phyloP scores from a whole-genome alignment of 2,113 vertebrate genomes.

The Hyperoodon ampullatus region DNA sequence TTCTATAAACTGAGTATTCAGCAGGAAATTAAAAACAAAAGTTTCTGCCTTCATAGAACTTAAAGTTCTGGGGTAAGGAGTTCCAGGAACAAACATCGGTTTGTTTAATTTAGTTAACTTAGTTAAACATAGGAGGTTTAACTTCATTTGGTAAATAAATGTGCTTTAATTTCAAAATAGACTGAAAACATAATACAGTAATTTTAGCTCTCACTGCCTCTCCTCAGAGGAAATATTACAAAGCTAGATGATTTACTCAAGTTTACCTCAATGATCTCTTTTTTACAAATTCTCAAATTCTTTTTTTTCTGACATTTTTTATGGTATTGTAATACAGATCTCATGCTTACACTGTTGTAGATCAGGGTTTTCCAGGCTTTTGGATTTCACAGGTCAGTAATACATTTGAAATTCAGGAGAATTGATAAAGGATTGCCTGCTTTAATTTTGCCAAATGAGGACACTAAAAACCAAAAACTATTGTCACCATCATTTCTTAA shows the following conservation, averaged over 20 bases:
- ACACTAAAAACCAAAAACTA: neutral
- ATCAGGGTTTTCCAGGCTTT: neutral
- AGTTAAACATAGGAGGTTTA: neutral
- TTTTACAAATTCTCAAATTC: neutral
- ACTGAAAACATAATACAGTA: neutral
- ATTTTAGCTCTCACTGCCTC: neutral
- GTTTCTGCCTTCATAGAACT: neutral
- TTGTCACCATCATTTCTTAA: neutral
- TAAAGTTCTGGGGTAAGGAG: neutral
- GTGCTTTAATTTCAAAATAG: slow-evolving; percentile 34
- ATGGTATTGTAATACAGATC: neutral
- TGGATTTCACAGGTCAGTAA: neutral
- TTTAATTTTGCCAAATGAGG: slow-evolving; percentile 27
- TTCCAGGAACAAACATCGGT: neutral
- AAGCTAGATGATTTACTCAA: neutral
- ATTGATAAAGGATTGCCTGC: neutral
- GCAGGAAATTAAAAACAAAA: neutral
- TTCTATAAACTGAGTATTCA: neutral
- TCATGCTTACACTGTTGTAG: neutral
- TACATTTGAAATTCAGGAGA: neutral
- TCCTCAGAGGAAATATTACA: neutral
- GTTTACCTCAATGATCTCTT: slow-evolving; percentile 1
- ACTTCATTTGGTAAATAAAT: slow-evolving; percentile 23
- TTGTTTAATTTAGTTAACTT: neutral
- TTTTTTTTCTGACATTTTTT: neutral